These are phyloP conservation scores for Dicroscelio sp. DNA, from an alignment of 2,888 invertebrate species.

Conservation along the genomic window DNA sequence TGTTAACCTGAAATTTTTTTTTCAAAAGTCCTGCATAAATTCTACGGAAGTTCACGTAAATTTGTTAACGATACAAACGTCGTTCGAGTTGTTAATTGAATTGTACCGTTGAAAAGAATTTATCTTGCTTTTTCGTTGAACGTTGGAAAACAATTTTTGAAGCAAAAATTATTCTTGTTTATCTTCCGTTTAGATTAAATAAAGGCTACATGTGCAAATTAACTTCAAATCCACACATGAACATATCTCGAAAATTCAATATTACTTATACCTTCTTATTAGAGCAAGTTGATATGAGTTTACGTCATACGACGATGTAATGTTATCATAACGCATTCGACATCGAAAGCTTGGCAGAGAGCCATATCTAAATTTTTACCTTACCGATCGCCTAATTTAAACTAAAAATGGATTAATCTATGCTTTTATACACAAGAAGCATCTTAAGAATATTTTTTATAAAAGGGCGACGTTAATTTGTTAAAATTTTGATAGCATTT, in stretches of 20 bases:
- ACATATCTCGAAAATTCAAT: slow-evolving; percentile 9
- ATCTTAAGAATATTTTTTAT: background rate
- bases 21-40: no score
- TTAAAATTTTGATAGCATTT: background rate
- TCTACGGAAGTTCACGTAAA: no score
- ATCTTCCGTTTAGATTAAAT: no score
- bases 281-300: slow-evolving; percentile 42
- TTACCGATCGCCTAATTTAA: slow-evolving; percentile 38
- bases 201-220: no score
- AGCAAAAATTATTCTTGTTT: no score
- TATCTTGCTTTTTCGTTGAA: no score
- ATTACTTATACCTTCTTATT: slow-evolving; percentile 42
- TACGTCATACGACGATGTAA: slow-evolving; percentile 45
- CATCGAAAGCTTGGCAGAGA: slow-evolving; percentile 35
- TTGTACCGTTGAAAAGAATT: no score
- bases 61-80: no score
- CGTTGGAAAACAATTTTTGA: no score
- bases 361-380: slow-evolving; percentile 40
- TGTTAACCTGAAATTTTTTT: no score
- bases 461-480: background rate
- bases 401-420: background rate
- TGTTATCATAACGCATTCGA: slow-evolving; percentile 37
- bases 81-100: no score
- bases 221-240: no score
- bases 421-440: background rate